Evolutionary conservation across 2,113 vertebrate genomes (phyloP).

Genomic region (Talpa occidentalis): DNA sequence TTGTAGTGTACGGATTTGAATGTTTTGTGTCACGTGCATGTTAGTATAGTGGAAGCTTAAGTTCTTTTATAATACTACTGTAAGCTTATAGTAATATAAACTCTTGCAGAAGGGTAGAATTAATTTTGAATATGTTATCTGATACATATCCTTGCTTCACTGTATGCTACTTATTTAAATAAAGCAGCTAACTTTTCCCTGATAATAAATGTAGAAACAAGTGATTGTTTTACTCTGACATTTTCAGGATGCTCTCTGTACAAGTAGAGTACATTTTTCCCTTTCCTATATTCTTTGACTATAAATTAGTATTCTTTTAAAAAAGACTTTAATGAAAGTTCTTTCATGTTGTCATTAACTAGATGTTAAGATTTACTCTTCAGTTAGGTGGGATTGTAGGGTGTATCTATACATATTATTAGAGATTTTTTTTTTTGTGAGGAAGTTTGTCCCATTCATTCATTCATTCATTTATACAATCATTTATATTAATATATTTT

Average conservation of each 20-base stretch:
- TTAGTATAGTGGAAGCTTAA: not conserved
- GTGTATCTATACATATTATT: too few species aligned
- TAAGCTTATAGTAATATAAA: not conserved
- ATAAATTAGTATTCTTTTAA: not conserved
- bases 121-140: constrained; percentile 36
- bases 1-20: not conserved
- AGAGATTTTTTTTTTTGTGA: too few species aligned
- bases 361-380: constrained; percentile 61
- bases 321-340: not conserved
- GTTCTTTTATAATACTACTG: not conserved
- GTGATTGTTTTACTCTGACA: constrained; percentile 28
- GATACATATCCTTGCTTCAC: not conserved
- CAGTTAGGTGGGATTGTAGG: not conserved
- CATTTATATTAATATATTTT: too few species aligned
- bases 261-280: not conserved
- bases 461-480: too few species aligned
- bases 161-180: constrained; percentile 4
- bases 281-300: constrained; percentile 26
- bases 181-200: not conserved
- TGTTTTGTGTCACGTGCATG: not conserved
- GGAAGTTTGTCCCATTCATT: too few species aligned
- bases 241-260: constrained; percentile 32
- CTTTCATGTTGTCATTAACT: constrained; percentile 31
- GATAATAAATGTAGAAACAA: constrained; percentile 43
- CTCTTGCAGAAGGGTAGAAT: not conserved